phyloP scores from a whole-genome alignment of 2,888 invertebrate species.

The Ophioninae sp. region DNA sequence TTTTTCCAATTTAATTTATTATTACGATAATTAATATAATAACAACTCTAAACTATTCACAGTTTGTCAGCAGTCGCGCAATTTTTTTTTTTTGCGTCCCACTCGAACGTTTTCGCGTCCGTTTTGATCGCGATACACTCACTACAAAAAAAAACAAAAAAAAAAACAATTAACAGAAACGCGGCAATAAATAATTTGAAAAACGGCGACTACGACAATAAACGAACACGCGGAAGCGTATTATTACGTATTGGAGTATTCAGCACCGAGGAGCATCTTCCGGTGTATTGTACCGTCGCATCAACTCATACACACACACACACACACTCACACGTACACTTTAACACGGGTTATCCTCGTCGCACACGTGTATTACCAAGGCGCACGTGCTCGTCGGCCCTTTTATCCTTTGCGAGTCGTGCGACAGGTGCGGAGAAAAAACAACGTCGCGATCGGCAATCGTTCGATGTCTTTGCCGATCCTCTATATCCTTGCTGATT shows the following conservation, averaged over 20 bases:
- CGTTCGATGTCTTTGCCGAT: not conserved
- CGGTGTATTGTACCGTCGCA: slow-evolving; percentile 14
- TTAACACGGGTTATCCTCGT: not conserved
- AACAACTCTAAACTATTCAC: slow-evolving; percentile 46
- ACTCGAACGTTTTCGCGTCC: not conserved
- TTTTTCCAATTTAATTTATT: slow-evolving; percentile 62
- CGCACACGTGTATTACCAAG: not conserved
- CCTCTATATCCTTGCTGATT: no score
- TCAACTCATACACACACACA: not conserved
- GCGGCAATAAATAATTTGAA: not conserved
- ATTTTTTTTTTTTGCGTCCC: not conserved
- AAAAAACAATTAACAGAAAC: not conserved
- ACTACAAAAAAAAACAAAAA: not conserved
- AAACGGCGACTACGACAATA: not conserved
- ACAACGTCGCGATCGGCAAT: not conserved
- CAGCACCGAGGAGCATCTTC: slow-evolving; percentile 31
- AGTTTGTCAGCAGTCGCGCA: not conserved
- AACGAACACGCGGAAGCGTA: not conserved
- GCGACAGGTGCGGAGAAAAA: not conserved
- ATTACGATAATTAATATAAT: slow-evolving; percentile 19
- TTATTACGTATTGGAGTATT: slow-evolving; percentile 14
- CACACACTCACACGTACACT: not conserved
- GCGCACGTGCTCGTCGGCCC: not conserved
- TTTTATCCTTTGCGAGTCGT: not conserved
- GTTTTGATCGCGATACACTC: not conserved